phyloP scores from a whole-genome alignment of 2,113 vertebrate species.

The Syrrhaptes paradoxus region DNA sequence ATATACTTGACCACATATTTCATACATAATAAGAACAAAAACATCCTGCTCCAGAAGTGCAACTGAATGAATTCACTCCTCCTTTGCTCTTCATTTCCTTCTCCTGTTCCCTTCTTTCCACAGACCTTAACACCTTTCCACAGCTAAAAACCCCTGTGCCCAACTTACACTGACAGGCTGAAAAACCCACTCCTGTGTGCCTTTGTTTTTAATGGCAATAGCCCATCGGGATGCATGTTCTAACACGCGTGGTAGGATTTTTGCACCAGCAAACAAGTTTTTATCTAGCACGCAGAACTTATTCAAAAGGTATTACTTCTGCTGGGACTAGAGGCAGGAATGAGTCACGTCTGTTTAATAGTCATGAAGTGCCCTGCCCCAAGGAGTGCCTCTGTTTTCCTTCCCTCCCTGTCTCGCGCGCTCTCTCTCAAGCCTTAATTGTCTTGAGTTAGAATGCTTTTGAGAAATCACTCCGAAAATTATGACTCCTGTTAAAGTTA shows the following conservation, averaged over 20 bases:
- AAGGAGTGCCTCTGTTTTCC: slow-evolving; percentile 67
- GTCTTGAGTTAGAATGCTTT: slow-evolving; percentile 48
- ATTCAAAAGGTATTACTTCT: slow-evolving; percentile 65
- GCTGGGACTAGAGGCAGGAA: slow-evolving; percentile 37
- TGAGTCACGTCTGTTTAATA: slow-evolving; percentile 70
- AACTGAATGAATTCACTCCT: neutral
- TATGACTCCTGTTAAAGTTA: slow-evolving; percentile 50
- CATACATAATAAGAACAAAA: neutral
- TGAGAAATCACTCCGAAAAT: slow-evolving; percentile 64
- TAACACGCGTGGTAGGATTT: slow-evolving; percentile 33
- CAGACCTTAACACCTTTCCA: neutral
- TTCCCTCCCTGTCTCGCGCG: slow-evolving; percentile 17
- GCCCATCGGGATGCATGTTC: slow-evolving; percentile 57
- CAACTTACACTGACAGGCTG: neutral
- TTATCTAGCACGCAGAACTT: slow-evolving; percentile 57
- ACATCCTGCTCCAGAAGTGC: neutral
- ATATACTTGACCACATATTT: neutral
- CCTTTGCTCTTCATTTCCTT: neutral
- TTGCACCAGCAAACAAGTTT: slow-evolving; percentile 64
- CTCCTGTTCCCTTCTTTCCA: neutral
- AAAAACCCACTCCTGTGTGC: neutral
- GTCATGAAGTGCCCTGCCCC: slow-evolving; percentile 66
- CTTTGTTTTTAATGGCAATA: slow-evolving; percentile 15
- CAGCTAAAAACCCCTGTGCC: neutral
- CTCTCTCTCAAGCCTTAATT: slow-evolving; percentile 57